Conservation (phyloP, 2,888 invertebrate species). For the Ophonus ardosiacus region DNA sequence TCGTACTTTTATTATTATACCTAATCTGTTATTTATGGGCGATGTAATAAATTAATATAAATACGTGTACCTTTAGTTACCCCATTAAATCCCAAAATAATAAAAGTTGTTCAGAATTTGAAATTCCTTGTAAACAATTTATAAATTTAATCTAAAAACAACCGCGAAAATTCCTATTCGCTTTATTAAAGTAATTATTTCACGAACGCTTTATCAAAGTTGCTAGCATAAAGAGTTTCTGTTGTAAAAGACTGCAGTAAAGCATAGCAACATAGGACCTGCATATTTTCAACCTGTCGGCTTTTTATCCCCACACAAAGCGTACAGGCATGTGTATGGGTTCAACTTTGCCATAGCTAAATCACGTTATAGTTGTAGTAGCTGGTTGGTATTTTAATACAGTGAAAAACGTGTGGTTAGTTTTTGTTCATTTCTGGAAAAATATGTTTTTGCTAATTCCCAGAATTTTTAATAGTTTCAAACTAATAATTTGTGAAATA, state of each 20-base stretch:
- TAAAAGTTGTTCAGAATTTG: background rate
- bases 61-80: background rate
- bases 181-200: constrained; percentile 20
- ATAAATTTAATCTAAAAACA: background rate
- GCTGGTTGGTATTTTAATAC: background rate
- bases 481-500: no score
- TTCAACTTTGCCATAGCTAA: background rate
- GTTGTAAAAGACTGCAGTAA: constrained; percentile 7
- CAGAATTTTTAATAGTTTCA: no score
- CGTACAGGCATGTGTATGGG: background rate
- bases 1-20: no score
- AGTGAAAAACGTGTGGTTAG: no score
- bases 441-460: no score
- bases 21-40: no score
- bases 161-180: background rate
- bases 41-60: no score
- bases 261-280: constrained; percentile 1
- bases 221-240: constrained; percentile 4
- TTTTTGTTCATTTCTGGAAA: no score
- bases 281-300: constrained; percentile 31
- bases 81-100: background rate
- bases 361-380: background rate
- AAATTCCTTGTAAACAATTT: background rate
- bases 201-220: constrained; percentile 14
- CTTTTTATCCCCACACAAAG: constrained; percentile 26